Evolutionary conservation across 1,140 invertebrate genomes (phyloP).

Genomic region (Trichoplusia ni): DNA sequence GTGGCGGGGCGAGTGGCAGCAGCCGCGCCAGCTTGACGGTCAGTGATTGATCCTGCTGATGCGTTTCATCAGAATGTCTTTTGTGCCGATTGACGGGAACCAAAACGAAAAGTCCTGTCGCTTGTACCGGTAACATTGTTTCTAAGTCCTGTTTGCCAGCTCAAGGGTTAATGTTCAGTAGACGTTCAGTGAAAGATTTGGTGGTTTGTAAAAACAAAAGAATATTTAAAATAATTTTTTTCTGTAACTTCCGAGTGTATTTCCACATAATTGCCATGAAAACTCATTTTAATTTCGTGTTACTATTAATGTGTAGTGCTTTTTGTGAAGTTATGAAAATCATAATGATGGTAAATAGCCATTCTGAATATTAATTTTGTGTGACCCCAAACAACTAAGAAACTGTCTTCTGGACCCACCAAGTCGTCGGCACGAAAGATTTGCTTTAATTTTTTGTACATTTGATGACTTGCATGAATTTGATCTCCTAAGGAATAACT

Average conservation of each 20-base stretch:
- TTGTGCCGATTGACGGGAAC: constrained; percentile 10
- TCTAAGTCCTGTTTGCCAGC: background rate
- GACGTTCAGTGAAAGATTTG: background rate
- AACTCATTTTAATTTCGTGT: too few species aligned
- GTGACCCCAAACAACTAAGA: background rate
- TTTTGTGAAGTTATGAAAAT: background rate
- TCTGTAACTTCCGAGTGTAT: background rate
- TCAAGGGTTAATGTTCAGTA: constrained; percentile 3
- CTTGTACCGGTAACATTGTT: constrained; percentile 12
- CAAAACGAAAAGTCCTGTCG: constrained; percentile 18
- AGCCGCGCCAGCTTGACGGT: constrained; percentile 72
- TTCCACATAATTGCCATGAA: too few species aligned
- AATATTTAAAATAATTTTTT: background rate
- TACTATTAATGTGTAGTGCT: background rate
- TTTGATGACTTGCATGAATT: constrained; percentile 30
- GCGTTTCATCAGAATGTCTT: constrained; percentile 12
- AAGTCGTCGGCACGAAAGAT: constrained; percentile 23
- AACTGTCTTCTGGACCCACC: constrained; percentile 1
- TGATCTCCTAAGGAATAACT: background rate
- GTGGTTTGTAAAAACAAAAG: background rate
- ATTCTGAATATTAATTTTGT: constrained; percentile 9
- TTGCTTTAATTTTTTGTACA: constrained; percentile 4
- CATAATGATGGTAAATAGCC: background rate
- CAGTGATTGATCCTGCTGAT: constrained; percentile 49
- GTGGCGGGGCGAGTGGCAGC: constrained; percentile 75